Conservation (phyloP, 2,888 invertebrate genomes). For the Ligdia adustata region DNA sequence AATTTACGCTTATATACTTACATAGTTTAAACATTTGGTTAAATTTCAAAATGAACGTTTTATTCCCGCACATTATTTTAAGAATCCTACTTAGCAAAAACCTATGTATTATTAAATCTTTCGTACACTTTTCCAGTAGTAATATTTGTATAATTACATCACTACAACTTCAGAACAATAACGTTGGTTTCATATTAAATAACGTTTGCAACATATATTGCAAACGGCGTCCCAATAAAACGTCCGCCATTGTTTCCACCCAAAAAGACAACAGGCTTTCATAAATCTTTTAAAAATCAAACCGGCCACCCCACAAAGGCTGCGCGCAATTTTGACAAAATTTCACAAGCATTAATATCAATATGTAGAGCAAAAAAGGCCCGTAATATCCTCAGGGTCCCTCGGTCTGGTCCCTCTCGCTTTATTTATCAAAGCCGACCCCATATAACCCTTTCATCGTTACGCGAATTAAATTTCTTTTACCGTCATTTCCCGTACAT, state of each 20-base stretch:
- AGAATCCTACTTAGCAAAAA: no score
- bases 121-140: no score
- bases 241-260: conserved; percentile 13
- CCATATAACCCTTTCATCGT: conserved; percentile 80
- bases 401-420: conserved; percentile 53
- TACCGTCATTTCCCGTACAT: conserved; percentile 84
- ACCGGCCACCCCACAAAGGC: conserved; percentile 37
- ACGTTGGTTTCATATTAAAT: no score
- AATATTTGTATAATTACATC: no score
- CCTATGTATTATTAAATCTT: no score
- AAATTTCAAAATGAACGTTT: no score
- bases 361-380: conserved; percentile 81
- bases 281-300: conserved; percentile 42
- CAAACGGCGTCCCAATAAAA: conserved; percentile 5
- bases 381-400: conserved; percentile 73
- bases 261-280: conserved; percentile 23
- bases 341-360: conserved; percentile 81
- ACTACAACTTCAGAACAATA: no score
- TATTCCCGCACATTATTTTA: no score
- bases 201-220: no score
- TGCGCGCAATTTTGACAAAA: conserved; percentile 77
- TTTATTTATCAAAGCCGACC: conserved; percentile 80
- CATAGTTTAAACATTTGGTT: no score
- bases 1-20: no score
- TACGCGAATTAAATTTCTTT: conserved; percentile 84